phyloP scores from a whole-genome alignment of 2,888 invertebrate genomes.

The Tinea pellionella region DNA sequence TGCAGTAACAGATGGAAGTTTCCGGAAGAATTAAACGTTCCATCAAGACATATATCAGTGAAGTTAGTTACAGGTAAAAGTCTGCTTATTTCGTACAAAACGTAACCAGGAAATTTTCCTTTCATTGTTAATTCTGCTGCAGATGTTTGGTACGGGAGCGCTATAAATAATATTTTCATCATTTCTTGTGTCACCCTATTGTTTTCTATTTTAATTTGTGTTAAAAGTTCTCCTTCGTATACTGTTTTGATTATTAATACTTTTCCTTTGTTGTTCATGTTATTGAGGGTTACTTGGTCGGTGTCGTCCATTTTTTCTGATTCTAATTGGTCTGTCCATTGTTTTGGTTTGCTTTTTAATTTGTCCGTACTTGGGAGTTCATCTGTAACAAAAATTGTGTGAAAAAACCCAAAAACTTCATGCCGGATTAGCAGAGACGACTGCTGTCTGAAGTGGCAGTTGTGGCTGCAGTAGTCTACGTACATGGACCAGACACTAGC shows the following conservation, averaged over 20 bases:
- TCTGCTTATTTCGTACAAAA: constrained; percentile 33
- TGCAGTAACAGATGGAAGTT: constrained; percentile 35
- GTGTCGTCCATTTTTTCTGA: neutral
- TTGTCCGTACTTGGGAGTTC: constrained; percentile 27
- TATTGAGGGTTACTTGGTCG: neutral
- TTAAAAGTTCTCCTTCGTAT: constrained; percentile 29
- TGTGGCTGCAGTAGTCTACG: no score
- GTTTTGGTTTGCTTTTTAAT: constrained; percentile 21
- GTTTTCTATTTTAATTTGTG: constrained; percentile 30
- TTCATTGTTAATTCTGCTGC: constrained; percentile 30
- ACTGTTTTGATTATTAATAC: constrained; percentile 23
- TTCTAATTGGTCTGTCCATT: neutral
- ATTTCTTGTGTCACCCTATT: constrained; percentile 30
- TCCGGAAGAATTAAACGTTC: constrained; percentile 25
- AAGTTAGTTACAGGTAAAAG: constrained; percentile 28
- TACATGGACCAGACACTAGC: no score
- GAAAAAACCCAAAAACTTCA: no score
- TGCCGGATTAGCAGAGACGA: no score
- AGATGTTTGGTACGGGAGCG: constrained; percentile 27
- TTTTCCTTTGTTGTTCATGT: neutral
- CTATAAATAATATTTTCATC: constrained; percentile 30
- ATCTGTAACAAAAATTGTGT: constrained; percentile 20
- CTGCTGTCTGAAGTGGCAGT: no score
- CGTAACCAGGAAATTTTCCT: constrained; percentile 24
- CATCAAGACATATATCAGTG: constrained; percentile 39